Conservation (phyloP, 2,113 vertebrate species). For the Blennius ocellaris region DNA sequence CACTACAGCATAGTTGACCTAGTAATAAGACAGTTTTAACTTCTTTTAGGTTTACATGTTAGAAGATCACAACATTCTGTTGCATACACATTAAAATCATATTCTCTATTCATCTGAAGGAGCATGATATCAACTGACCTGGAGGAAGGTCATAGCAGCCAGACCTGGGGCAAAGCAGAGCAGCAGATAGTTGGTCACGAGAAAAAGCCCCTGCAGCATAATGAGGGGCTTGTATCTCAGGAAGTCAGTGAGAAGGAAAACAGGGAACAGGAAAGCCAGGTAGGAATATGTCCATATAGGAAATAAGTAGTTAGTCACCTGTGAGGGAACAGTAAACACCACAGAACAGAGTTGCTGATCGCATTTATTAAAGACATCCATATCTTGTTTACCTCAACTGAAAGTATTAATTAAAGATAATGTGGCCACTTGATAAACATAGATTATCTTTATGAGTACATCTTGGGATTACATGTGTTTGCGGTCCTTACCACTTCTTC, state of each 20-base stretch:
- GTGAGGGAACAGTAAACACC: slow-evolving; percentile 10
- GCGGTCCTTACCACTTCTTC: slow-evolving; percentile 73
- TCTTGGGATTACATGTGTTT: not conserved
- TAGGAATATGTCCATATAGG: slow-evolving; percentile 85
- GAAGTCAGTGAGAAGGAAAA: slow-evolving; percentile 82
- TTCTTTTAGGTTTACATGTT: no score
- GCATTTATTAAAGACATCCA: not conserved
- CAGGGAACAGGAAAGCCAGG: slow-evolving; percentile 75
- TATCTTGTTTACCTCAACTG: not conserved
- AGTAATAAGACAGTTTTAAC: not conserved
- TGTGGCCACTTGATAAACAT: not conserved
- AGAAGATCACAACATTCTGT: no score
- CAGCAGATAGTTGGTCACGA: slow-evolving; percentile 76
- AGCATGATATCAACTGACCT: slow-evolving; percentile 50
- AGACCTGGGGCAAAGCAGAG: slow-evolving; percentile 77
- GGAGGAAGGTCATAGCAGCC: slow-evolving; percentile 72
- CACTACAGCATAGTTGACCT: slow-evolving; percentile 76
- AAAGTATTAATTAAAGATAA: not conserved
- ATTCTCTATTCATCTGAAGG: not conserved
- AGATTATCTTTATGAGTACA: not conserved
- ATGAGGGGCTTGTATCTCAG: slow-evolving; percentile 81
- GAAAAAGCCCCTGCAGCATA: slow-evolving; percentile 74
- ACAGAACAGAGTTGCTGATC: not conserved
- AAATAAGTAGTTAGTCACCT: slow-evolving; percentile 82
- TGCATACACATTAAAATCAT: no score